Base-by-base conservation (phyloP, 2,113 vertebrate species). In the Silurus asotus region DNA sequence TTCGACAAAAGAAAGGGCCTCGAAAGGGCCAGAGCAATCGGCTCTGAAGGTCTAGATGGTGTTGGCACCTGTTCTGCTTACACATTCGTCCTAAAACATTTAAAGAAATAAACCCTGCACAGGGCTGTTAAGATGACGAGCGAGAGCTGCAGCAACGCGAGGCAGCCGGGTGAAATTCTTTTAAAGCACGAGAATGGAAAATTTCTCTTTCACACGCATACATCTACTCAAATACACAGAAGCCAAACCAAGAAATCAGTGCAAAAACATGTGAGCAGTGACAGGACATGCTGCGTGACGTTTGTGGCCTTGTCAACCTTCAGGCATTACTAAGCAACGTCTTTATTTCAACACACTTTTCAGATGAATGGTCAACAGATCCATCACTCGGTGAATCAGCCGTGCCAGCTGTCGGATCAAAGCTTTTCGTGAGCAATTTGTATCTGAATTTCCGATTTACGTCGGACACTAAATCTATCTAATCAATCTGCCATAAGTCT, bases 11-110 rank as follows among this genome's bases (percentile, higher is more conserved):
- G 65, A 88, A 45, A 55, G 2, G 1, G 65, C n/a, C 64, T 79
- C 58, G 78, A 87, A 79, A 45, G 67, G 37, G 37, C 37, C 70
- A 83, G 80, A 77, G 79, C 56, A 74, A 45, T 72, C 59, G 48
- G 53, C 80, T 82, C 49, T 74, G 78, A 86, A 51, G 82, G 65
- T 82, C 69, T 79, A n/a, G 51, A 67, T 79, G 72, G 55, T 82
- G 74, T 81, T 87, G 83, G 79, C 78, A 85, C 83, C 85, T 84
- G 88, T 80, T 51, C 72, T 75, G 53, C 49, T 81, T 75, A 69
- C 77, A 67, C 83, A 76, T 61, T 80, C 6, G 56, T 79, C 13
- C 75, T 19, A 48, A 72, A 81, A 86, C 75, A 75, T 77, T 76
- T 61, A 45, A 53, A 86, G 72, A 84, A 74, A 86, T 81, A 86